phyloP scores from a whole-genome alignment of 2,888 invertebrate genomes.

The Chesias legatella region DNA sequence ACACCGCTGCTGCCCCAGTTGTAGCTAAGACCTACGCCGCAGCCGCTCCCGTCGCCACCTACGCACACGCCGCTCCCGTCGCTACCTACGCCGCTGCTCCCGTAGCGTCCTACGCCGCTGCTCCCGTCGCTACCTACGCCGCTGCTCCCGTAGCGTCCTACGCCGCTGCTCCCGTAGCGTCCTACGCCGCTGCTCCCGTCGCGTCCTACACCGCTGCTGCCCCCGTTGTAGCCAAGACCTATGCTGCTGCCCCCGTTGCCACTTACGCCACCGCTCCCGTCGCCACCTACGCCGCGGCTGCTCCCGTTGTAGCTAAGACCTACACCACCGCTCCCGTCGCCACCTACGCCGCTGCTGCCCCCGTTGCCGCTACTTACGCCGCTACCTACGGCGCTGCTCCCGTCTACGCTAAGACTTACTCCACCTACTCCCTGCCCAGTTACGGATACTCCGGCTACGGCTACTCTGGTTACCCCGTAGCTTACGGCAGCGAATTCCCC shows the following conservation, averaged over 20 bases:
- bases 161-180: too few relatives aligned
- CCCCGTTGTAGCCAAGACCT: slow-evolving; percentile 7
- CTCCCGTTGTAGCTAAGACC: too few relatives aligned
- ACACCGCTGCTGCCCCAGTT: slow-evolving; percentile 10
- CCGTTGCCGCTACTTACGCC: not conserved
- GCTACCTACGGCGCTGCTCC: slow-evolving; percentile 6
- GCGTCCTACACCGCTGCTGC: slow-evolving; percentile 3
- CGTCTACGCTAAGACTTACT: slow-evolving; percentile 25
- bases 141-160: too few relatives aligned
- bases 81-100: not conserved
- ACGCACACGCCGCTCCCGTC: not conserved
- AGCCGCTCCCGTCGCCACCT: not conserved
- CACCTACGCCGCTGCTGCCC: slow-evolving; percentile 5
- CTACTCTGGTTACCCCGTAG: slow-evolving; percentile 19
- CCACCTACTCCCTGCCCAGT: slow-evolving; percentile 24
- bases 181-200: too few relatives aligned
- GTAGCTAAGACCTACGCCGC: slow-evolving; percentile 6
- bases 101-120: not conserved
- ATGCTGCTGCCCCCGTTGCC: slow-evolving; percentile 11
- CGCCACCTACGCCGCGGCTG: slow-evolving; percentile 1
- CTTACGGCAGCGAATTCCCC: slow-evolving; percentile 20
- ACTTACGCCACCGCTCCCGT: too few relatives aligned
- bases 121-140: slow-evolving; percentile 1
- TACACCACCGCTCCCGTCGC: not conserved
- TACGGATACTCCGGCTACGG: slow-evolving; percentile 34